Conservation (phyloP, 1,140 invertebrate genomes). For the Pogonomyrmex barbatus region DNA sequence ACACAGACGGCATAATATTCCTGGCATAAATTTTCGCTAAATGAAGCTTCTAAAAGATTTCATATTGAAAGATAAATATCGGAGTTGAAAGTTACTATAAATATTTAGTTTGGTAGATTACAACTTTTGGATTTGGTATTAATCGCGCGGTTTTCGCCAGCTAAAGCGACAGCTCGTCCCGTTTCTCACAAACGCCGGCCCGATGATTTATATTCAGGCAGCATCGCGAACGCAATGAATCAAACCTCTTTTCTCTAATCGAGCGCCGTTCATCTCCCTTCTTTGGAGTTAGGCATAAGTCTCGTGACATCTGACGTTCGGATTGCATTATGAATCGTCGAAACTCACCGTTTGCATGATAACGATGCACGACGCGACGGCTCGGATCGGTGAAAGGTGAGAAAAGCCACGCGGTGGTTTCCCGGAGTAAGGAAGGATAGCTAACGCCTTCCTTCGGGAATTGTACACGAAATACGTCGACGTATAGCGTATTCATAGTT, state of each 20-base stretch:
- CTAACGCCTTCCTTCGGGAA: conserved; percentile 26
- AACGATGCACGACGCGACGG: conserved; percentile 38
- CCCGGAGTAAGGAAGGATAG: not conserved
- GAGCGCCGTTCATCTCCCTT: not conserved
- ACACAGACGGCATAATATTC: not conserved
- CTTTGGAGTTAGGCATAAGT: not conserved
- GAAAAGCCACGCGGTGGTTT: conserved; percentile 8
- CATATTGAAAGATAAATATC: not conserved
- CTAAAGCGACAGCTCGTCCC: not conserved
- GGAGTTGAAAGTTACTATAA: not conserved
- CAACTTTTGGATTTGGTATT: not conserved
- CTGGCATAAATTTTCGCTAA: not conserved
- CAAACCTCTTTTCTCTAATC: conserved; percentile 41
- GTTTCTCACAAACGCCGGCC: not conserved
- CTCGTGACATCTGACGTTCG: conserved; percentile 9
- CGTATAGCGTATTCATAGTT: conserved; percentile 48
- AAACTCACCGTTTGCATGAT: conserved; percentile 54
- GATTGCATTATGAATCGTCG: conserved; percentile 11
- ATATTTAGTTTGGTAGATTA: not conserved
- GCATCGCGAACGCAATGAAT: conserved; percentile 12
- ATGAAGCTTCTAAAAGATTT: not conserved
- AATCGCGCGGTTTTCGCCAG: not conserved
- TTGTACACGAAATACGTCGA: conserved; percentile 35
- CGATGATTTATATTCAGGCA: conserved; percentile 24
- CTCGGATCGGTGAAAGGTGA: conserved; percentile 24